A percentile compares a stretch with the other conserved stretches of the same genome.
phyloP scores from a whole-genome alignment of 1,140 invertebrate species.

The Lordiphosa clarofinis region DNA sequence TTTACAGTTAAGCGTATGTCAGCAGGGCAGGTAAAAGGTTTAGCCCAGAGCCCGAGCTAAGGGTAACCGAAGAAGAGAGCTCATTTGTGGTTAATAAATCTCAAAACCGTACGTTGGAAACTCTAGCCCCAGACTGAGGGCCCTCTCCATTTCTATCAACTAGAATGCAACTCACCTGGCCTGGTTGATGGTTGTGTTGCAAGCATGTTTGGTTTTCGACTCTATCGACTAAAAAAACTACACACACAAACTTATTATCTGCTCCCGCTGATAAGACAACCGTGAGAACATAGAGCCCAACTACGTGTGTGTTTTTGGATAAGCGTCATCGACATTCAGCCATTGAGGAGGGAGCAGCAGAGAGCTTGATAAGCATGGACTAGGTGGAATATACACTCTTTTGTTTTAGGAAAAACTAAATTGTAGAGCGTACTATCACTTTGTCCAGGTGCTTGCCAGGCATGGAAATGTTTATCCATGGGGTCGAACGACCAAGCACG shows the following conservation, averaged over 20 bases:
- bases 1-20: conserved; percentile 62
- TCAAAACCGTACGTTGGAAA: conserved; percentile 33
- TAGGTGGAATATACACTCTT: no score
- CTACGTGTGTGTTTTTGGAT: conserved; percentile 19
- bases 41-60: conserved; percentile 2
- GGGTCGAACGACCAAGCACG: no score
- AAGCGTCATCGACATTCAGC: conserved; percentile 38
- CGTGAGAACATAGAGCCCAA: conserved; percentile 21
- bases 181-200: not conserved
- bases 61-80: no score
- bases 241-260: conserved; percentile 41
- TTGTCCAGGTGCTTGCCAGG: no score
- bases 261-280: conserved; percentile 35
- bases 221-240: conserved; percentile 16
- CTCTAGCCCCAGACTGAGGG: conserved; percentile 50
- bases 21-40: conserved; percentile 11
- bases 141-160: not conserved
- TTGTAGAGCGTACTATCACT: no score
- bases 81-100: no score
- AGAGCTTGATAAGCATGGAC: conserved; percentile 2
- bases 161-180: conserved; percentile 26
- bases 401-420: no score
- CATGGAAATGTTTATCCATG: no score
- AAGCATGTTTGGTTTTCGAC: no score
- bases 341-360: conserved; percentile 17